A percentile compares a stretch with the other conserved stretches of the same genome.
Conservation (phyloP, 2,888 invertebrate species). For the Vesta saturnalis region DNA sequence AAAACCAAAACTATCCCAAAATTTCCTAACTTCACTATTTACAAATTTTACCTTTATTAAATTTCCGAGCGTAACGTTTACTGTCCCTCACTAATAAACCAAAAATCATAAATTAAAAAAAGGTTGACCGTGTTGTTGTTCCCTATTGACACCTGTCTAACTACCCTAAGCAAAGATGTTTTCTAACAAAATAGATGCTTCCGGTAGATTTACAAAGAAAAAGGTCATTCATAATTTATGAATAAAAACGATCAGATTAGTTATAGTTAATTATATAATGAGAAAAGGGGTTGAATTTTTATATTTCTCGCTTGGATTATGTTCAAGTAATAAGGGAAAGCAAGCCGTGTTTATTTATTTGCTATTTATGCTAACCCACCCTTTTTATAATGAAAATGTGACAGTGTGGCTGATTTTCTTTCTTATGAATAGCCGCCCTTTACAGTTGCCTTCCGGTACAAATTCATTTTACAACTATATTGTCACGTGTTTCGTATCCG, state of each 20-base stretch:
- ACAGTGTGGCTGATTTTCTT: background rate
- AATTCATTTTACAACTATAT: slow-evolving; percentile 12
- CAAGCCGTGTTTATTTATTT: no score
- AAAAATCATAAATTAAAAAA: background rate
- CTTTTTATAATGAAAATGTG: background rate
- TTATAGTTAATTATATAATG: background rate
- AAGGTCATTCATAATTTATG: background rate
- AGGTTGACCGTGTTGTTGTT: background rate
- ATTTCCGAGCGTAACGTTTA: no score
- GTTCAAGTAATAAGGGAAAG: background rate
- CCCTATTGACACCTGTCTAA: slow-evolving; percentile 12
- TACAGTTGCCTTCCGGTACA: slow-evolving; percentile 7
- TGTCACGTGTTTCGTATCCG: slow-evolving; percentile 11
- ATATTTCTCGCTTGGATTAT: background rate
- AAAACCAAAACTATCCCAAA: background rate
- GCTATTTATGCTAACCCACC: background rate
- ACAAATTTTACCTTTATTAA: background rate
- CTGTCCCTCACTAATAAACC: background rate
- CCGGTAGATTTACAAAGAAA: background rate
- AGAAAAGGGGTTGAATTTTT: background rate
- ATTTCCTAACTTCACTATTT: background rate
- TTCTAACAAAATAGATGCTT: slow-evolving; percentile 3
- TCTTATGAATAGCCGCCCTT: slow-evolving; percentile 9
- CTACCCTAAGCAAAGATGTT: slow-evolving; percentile 6
- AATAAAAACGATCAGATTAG: background rate